Evolutionary conservation across 2,113 vertebrate genomes (phyloP).

Genomic region (Hucho hucho): DNA sequence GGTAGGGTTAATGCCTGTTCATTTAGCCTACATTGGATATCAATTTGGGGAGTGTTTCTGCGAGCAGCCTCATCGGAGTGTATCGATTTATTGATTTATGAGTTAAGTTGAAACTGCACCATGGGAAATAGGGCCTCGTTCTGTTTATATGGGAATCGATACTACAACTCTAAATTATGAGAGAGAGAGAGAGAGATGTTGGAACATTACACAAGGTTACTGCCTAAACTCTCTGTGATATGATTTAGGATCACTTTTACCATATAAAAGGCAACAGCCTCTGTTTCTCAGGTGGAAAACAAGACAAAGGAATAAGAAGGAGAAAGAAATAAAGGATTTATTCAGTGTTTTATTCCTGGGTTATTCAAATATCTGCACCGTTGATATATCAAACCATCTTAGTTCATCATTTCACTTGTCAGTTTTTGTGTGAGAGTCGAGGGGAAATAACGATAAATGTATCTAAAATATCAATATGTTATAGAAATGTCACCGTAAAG

Average conservation of each 20-base stretch:
- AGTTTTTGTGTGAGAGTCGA: slow-evolving; percentile 14
- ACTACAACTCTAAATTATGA: slow-evolving; percentile 46
- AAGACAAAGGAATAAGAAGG: neutral
- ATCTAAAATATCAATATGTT: slow-evolving; percentile 44
- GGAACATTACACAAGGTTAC: slow-evolving; percentile 38
- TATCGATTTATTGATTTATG: slow-evolving; percentile 49
- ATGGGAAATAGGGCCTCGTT: slow-evolving; percentile 42
- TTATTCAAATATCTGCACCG: too few relatives aligned
- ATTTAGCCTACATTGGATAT: slow-evolving; percentile 40
- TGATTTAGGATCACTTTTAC: slow-evolving; percentile 39
- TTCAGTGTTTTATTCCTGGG: neutral
- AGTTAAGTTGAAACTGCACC: slow-evolving; percentile 53
- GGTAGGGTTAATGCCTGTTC: slow-evolving; percentile 4
- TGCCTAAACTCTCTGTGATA: slow-evolving; percentile 17
- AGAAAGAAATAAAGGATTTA: neutral
- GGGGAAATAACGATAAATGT: slow-evolving; percentile 4
- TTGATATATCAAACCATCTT: neutral
- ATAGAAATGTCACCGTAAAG: slow-evolving; percentile 45
- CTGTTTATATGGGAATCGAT: slow-evolving; percentile 63
- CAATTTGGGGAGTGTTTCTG: slow-evolving; percentile 18
- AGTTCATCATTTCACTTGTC: slow-evolving; percentile 16
- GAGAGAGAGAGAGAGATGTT: neutral
- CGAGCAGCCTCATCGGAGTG: slow-evolving; percentile 21
- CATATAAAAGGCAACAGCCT: slow-evolving; percentile 12
- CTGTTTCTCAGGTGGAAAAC: slow-evolving; percentile 5